Conservation (phyloP, 2,888 invertebrate genomes). For the Eustalomyia histrio region DNA sequence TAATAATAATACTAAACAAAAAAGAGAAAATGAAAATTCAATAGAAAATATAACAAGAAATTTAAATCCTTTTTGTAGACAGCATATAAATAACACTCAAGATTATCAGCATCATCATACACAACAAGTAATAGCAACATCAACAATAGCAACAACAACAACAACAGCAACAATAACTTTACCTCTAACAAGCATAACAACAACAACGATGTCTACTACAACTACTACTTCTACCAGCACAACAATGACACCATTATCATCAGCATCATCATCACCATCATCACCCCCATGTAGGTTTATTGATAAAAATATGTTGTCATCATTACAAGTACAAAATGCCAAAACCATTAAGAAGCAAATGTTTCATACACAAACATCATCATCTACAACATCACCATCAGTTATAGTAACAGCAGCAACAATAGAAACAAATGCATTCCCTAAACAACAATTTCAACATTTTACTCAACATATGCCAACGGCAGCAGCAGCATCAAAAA, state of each 20-base stretch:
- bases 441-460: conserved; percentile 53
- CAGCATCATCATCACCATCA: conserved; percentile 21
- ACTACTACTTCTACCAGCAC: neutral
- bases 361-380: conserved; percentile 67
- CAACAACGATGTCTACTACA: neutral
- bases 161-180: conserved; percentile 4
- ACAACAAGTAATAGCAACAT: neutral
- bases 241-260: conserved; percentile 15
- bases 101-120: neutral
- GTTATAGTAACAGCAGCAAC: neutral
- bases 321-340: conserved; percentile 66
- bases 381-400: conserved; percentile 10
- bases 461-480: conserved; percentile 48
- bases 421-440: conserved; percentile 45
- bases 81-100: neutral
- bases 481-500: conserved; percentile 44
- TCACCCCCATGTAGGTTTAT: conserved; percentile 54
- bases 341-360: conserved; percentile 72
- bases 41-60: neutral
- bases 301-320: conserved; percentile 69
- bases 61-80: neutral
- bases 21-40: neutral
- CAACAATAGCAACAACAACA: neutral
- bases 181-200: neutral
- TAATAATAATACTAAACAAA: neutral